Conservation (phyloP, 2,888 invertebrate species). For the Campoplex capitator region DNA sequence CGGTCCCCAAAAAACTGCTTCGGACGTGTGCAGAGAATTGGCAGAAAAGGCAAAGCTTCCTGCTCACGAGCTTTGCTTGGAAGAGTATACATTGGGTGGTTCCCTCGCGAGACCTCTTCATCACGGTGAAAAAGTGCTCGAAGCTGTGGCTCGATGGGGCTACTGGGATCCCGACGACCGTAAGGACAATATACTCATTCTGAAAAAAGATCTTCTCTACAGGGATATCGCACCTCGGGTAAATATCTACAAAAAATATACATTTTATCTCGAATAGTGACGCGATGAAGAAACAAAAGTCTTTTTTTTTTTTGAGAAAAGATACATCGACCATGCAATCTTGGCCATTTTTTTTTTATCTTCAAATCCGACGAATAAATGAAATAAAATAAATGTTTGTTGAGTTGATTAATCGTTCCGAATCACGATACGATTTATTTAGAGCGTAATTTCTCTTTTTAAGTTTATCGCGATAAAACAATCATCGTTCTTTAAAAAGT, state of each 20-base stretch:
- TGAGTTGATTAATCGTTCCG: neutral
- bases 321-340: no score
- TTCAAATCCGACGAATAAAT: neutral
- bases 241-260: constrained; percentile 64
- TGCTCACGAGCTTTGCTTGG: constrained; percentile 90
- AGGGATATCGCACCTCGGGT: constrained; percentile 83
- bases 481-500: neutral
- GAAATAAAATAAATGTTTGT: neutral
- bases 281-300: neutral
- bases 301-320: no score
- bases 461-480: neutral
- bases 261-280: neutral
- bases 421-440: neutral
- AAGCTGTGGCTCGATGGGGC: constrained; percentile 92
- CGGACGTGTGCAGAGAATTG: constrained; percentile 91
- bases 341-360: neutral
- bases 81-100: constrained; percentile 92
- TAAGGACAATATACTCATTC: constrained; percentile 91
- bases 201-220: constrained; percentile 85
- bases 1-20: constrained; percentile 91
- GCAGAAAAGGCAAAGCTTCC: constrained; percentile 88
- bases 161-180: constrained; percentile 95
- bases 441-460: constrained; percentile 11
- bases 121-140: constrained; percentile 89
- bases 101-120: constrained; percentile 91